These are phyloP conservation scores for Dallia pectoralis DNA, from an alignment of 2,797 vertebrate species.

Conservation along the genomic window DNA sequence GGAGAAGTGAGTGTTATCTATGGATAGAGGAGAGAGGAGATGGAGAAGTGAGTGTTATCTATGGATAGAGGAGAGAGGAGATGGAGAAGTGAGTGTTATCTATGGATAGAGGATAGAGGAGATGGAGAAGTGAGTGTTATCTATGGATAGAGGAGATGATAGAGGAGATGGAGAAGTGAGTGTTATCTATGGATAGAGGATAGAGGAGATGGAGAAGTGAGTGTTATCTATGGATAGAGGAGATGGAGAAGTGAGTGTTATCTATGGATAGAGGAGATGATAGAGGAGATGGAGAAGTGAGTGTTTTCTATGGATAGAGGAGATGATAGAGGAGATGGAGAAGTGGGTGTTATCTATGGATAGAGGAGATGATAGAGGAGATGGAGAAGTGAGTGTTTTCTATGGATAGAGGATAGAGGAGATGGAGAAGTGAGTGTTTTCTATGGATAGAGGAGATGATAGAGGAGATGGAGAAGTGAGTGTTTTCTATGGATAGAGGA, in stretches of 20 bases:
- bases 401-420: background rate
- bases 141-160: too few relatives aligned
- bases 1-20: background rate
- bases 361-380: too few relatives aligned
- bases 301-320: background rate
- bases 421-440: background rate
- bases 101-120: background rate
- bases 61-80: conserved; percentile 2
- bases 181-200: background rate
- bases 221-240: background rate
- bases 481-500: conserved; percentile 9
- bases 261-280: conserved; percentile 7
- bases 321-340: background rate
- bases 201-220: background rate
- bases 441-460: background rate
- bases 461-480: background rate
- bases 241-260: conserved; percentile 4
- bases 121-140: background rate
- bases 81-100: too few relatives aligned
- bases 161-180: background rate
- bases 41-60: conserved; percentile 4
- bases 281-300: background rate
- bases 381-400: background rate
- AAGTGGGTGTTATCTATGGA: background rate
- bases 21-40: background rate